phyloP scores from a whole-genome alignment of 92 coral and sea anemone species.

The Phenganax stokvisi region DNA sequence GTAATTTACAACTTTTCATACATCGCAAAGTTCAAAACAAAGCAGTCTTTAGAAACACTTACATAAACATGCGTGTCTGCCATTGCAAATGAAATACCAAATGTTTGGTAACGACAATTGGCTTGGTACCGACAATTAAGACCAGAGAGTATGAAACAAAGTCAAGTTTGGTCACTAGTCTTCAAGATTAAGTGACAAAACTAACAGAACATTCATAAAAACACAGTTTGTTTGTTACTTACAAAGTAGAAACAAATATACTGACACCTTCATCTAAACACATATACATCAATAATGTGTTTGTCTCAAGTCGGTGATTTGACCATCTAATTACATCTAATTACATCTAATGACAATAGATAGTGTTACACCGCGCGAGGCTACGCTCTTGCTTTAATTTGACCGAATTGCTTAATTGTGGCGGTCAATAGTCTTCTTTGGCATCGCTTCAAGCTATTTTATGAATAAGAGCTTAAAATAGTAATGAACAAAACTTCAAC shows the following conservation, averaged over 20 bases:
- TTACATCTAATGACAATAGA: not conserved
- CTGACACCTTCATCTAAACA: constrained; percentile 7
- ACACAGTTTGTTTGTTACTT: constrained; percentile 25
- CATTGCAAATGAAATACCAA: not conserved
- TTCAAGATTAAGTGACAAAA: constrained; percentile 1
- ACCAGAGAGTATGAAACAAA: not conserved
- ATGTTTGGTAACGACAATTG: constrained; percentile 14
- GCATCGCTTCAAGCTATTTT: constrained; percentile 35
- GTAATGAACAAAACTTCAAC: not conserved
- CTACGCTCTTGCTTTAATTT: constrained; percentile 13
- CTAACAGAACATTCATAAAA: constrained; percentile 2
- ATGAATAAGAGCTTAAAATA: constrained; percentile 24
- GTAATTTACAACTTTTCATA: not conserved
- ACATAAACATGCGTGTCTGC: constrained; percentile 27
- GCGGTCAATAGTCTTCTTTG: constrained; percentile 20
- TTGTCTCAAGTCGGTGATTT: constrained; percentile 44
- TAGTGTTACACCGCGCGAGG: constrained; percentile 27
- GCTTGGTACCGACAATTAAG: not conserved
- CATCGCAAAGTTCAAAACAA: not conserved
- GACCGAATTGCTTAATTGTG: constrained; percentile 24
- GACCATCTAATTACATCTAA: constrained; percentile 31
- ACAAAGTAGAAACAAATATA: constrained; percentile 23
- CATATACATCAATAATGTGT: constrained; percentile 39
- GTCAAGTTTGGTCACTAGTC: not conserved
- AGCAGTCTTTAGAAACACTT: not conserved